phyloP scores from a whole-genome alignment of 2,797 vertebrate genomes.

The Scyliorhinus canicula region DNA sequence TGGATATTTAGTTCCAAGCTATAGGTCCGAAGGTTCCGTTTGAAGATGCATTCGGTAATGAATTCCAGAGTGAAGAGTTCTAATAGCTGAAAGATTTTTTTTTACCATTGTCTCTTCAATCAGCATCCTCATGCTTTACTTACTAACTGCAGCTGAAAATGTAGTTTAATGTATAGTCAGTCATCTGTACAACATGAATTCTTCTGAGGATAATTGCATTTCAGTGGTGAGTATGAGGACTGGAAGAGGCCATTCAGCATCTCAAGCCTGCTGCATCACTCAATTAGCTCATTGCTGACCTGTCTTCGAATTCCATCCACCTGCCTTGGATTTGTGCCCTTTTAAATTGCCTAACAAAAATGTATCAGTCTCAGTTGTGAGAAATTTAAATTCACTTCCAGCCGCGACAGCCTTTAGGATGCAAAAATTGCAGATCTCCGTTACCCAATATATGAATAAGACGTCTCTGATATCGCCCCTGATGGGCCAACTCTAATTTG shows the following conservation, averaged over 20 bases:
- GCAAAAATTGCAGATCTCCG: background rate
- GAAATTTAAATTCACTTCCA: background rate
- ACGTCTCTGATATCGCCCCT: background rate
- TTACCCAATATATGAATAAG: background rate
- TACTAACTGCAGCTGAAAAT: background rate
- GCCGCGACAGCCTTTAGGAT: background rate
- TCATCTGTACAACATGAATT: background rate
- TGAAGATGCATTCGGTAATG: background rate
- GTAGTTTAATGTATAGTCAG: background rate
- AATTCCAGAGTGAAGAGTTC: background rate
- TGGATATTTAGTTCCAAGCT: background rate
- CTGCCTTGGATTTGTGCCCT: background rate
- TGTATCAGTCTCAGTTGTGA: background rate
- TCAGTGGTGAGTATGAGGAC: background rate
- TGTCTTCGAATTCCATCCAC: background rate
- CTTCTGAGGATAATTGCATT: background rate
- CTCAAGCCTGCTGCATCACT: background rate
- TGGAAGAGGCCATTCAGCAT: background rate
- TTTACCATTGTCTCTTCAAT: background rate
- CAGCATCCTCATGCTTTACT: background rate
- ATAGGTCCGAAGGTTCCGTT: no score
- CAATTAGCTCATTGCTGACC: background rate
- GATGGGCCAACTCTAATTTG: background rate
- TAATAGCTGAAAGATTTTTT: background rate
- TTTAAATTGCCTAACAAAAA: background rate